A percentile compares a stretch with the other conserved stretches of the same genome.
Evolutionary conservation across 2,113 vertebrate genomes (phyloP).

Genomic region (Vombatus ursinus): DNA sequence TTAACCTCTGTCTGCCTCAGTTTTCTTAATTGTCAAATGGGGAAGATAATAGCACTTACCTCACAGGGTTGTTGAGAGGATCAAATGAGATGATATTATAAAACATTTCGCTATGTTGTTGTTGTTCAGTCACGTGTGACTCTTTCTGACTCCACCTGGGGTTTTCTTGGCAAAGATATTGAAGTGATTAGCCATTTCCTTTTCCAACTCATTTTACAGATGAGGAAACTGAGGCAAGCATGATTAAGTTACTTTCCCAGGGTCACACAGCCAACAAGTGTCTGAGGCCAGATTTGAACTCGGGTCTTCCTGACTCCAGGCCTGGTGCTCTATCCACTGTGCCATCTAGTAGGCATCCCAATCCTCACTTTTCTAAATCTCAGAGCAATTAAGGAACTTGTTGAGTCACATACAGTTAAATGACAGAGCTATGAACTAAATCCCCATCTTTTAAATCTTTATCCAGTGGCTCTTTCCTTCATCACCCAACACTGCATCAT

Average conservation of each 20-base stretch:
- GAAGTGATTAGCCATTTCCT: too few relatives aligned
- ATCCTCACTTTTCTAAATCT: background rate
- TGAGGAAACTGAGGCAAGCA: too few relatives aligned
- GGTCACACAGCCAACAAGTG: too few relatives aligned
- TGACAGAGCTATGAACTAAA: background rate
- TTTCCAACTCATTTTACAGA: too few relatives aligned
- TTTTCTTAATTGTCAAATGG: background rate
- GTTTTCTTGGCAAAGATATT: too few relatives aligned
- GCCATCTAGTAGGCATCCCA: background rate
- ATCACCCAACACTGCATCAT: background rate
- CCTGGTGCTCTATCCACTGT: background rate
- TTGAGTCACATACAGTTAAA: background rate
- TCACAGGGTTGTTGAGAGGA: conserved; percentile 19
- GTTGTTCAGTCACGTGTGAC: too few relatives aligned
- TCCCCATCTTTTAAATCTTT: background rate
- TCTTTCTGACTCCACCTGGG: too few relatives aligned
- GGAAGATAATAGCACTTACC: background rate
- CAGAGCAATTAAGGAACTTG: background rate
- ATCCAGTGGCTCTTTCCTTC: background rate
- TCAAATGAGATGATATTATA: background rate
- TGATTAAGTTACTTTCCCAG: too few relatives aligned
- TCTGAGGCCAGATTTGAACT: too few relatives aligned
- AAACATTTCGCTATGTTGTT: too few relatives aligned
- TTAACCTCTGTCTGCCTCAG: background rate
- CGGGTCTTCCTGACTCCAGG: background rate